A percentile compares a stretch with the other conserved stretches of the same genome.
These are phyloP conservation scores for Zygothrica quintamaculata DNA, from an alignment of 2,888 invertebrate species.

Conservation along the genomic window DNA sequence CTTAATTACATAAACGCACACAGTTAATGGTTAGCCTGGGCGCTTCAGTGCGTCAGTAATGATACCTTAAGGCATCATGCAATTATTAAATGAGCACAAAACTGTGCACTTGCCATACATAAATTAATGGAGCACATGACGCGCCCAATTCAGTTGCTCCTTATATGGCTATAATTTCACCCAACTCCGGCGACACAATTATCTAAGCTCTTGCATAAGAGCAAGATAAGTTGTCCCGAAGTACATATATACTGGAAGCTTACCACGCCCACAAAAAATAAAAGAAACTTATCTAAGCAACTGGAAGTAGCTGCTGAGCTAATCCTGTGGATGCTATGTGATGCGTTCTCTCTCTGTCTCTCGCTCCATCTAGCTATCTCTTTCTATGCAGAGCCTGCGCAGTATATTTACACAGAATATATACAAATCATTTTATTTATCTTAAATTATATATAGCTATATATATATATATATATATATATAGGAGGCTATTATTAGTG, in stretches of 20 bases:
- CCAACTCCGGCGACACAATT: constrained; percentile 50
- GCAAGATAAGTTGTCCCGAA: not conserved
- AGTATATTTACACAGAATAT: constrained; percentile 20
- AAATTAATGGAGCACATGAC: constrained; percentile 65
- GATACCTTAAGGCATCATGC: constrained; percentile 84
- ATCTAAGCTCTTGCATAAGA: constrained; percentile 43
- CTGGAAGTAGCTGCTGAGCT: constrained; percentile 56
- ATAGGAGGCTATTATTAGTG: constrained; percentile 36
- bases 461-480: not conserved
- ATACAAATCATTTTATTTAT: constrained; percentile 16
- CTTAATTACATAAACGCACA: constrained; percentile 70
- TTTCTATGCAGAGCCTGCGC: constrained; percentile 61
- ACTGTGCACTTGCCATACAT: constrained; percentile 74
- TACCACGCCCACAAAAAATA: constrained; percentile 58
- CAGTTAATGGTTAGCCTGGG: constrained; percentile 58
- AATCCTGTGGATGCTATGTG: constrained; percentile 49
- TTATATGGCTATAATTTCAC: constrained; percentile 33
- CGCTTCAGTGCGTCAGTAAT: constrained; percentile 72
- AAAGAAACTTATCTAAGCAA: constrained; percentile 44
- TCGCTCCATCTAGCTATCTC: no score
- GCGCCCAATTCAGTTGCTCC: constrained; percentile 35
- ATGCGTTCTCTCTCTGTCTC: no score
- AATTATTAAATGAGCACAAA: constrained; percentile 85
- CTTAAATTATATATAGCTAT: no score
- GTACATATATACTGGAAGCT: constrained; percentile 56